A percentile compares a stretch with the other conserved stretches of the same genome.
These are phyloP conservation scores for Choristoneura fumiferana DNA, from an alignment of 1,140 invertebrate genomes.

Conservation along the genomic window DNA sequence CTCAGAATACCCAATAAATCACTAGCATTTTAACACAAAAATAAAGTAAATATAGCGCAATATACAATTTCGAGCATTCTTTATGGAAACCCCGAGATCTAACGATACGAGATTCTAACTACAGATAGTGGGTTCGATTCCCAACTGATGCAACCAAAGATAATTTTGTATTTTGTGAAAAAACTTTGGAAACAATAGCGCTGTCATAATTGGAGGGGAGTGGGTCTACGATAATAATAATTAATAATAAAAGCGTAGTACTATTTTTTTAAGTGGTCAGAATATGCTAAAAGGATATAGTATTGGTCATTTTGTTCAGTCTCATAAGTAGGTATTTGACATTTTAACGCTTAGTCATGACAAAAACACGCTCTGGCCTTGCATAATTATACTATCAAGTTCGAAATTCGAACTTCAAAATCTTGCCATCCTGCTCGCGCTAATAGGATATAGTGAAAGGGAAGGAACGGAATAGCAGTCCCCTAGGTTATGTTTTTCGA, in stretches of 20 bases:
- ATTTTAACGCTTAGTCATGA: too few relatives aligned
- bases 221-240: slow-evolving; percentile 18
- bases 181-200: slow-evolving; percentile 13
- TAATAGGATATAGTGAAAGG: too few relatives aligned
- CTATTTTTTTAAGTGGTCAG: too few relatives aligned
- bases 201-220: slow-evolving; percentile 7
- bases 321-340: too few relatives aligned
- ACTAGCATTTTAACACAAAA: slow-evolving; percentile 14
- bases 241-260: neutral
- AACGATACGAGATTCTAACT: slow-evolving; percentile 9
- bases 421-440: too few relatives aligned
- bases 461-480: too few relatives aligned
- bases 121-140: slow-evolving; percentile 17
- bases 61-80: slow-evolving; percentile 17
- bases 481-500: too few relatives aligned
- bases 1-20: slow-evolving; percentile 9
- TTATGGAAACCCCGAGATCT: slow-evolving; percentile 7
- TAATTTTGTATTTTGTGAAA: slow-evolving; percentile 18
- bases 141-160: neutral
- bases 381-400: too few relatives aligned
- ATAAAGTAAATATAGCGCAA: slow-evolving; percentile 12
- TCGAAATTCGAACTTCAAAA: too few relatives aligned
- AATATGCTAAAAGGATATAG: too few relatives aligned
- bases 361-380: too few relatives aligned
- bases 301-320: too few relatives aligned